Percentiles rank a stretch among this genome's conserved stretches.
Conservation (phyloP, 1,140 invertebrate species). For the Batillaria attramentaria region DNA sequence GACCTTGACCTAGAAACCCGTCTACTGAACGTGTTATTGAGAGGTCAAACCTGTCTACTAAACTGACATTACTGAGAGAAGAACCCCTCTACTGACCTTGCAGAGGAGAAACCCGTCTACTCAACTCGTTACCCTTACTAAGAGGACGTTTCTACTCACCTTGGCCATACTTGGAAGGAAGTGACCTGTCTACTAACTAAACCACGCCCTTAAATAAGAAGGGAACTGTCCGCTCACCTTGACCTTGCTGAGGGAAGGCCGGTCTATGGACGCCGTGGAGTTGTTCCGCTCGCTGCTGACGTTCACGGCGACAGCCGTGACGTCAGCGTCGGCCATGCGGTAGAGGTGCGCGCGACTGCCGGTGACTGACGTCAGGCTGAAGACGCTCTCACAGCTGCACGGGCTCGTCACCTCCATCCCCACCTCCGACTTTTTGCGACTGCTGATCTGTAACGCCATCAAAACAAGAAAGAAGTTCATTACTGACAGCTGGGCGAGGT, state of each 20-base stretch:
- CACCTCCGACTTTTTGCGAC: neutral
- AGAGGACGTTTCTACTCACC: no score
- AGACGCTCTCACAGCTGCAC: slow-evolving; percentile 20
- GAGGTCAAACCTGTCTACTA: no score
- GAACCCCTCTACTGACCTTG: no score
- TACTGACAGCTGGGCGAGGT: no score
- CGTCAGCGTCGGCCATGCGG: neutral
- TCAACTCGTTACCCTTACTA: no score
- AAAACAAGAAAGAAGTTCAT: no score
- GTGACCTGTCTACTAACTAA: neutral
- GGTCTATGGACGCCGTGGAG: neutral
- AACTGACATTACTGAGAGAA: no score
- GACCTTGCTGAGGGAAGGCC: slow-evolving; percentile 14
- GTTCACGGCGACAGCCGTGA: neutral
- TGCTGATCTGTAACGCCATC: neutral
- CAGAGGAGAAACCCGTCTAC: no score
- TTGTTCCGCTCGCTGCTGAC: neutral
- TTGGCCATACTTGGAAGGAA: no score
- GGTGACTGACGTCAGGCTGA: slow-evolving; percentile 27
- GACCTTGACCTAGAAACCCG: no score
- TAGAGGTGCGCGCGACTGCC: slow-evolving; percentile 23
- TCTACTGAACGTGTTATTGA: no score
- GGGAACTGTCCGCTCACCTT: slow-evolving; percentile 2
- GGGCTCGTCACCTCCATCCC: slow-evolving; percentile 22
- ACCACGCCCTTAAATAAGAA: neutral